phyloP scores from a whole-genome alignment of 1,140 invertebrate genomes.

The Heliconius melpomene region DNA sequence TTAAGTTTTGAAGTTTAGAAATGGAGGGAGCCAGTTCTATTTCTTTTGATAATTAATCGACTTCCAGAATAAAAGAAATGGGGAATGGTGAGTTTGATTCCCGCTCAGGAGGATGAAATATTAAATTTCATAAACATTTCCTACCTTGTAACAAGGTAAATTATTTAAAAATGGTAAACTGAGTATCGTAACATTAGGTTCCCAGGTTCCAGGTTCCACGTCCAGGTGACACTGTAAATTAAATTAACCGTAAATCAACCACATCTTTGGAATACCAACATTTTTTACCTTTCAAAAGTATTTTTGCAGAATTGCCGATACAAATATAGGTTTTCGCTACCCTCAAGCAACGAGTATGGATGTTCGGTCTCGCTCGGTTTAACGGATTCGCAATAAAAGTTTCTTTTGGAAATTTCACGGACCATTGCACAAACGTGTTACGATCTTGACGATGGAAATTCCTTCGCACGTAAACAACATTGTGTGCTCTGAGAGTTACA shows the following conservation, averaged over 20 bases:
- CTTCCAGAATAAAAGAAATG: too few species aligned
- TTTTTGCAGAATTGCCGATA: constrained; percentile 6
- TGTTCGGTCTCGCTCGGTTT: constrained; percentile 41
- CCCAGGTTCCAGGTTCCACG: too few species aligned
- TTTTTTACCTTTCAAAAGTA: not conserved
- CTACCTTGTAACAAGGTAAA: too few species aligned
- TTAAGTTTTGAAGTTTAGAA: not conserved
- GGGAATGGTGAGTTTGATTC: too few species aligned
- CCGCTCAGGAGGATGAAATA: too few species aligned
- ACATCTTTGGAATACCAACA: not conserved
- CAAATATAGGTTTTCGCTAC: constrained; percentile 9
- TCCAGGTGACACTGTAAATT: too few species aligned
- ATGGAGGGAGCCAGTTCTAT: not conserved
- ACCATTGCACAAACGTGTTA: constrained; percentile 55
- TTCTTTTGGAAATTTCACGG: constrained; percentile 57
- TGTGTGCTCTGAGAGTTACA: constrained; percentile 25
- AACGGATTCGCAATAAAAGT: constrained; percentile 57
- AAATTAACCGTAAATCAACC: too few species aligned
- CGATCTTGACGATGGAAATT: constrained; percentile 55
- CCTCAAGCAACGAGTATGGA: constrained; percentile 14
- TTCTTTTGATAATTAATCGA: too few species aligned
- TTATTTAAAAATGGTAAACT: too few species aligned
- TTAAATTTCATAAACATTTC: too few species aligned
- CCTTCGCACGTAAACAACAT: constrained; percentile 45
- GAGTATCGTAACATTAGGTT: too few species aligned